Conservation (phyloP, 2,113 vertebrate genomes). For the Glareola pratincola region DNA sequence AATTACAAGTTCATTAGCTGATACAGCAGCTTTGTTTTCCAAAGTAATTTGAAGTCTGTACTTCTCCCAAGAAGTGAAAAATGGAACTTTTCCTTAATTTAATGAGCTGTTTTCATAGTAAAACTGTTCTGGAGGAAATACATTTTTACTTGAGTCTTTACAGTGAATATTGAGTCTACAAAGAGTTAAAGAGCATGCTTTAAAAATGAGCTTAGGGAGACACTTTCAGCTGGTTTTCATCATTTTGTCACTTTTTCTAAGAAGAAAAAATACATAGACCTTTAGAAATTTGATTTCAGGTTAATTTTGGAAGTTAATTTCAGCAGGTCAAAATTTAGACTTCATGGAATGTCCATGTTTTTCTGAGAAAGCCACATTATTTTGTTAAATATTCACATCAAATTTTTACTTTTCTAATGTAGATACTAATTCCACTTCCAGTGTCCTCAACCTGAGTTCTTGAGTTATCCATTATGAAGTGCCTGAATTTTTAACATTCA, state of each 20-base stretch:
- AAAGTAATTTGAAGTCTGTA: constrained; percentile 38
- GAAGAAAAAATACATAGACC: background rate
- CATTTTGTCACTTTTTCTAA: background rate
- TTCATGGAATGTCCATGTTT: background rate
- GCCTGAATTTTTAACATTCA: background rate
- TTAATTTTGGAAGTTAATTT: background rate
- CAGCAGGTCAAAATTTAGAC: background rate
- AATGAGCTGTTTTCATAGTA: background rate
- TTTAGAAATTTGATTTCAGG: background rate
- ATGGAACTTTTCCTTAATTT: constrained; percentile 22
- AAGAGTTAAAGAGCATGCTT: background rate
- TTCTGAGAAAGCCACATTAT: background rate
- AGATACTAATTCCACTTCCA: background rate
- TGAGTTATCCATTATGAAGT: background rate
- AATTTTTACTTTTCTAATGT: background rate
- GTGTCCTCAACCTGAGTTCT: background rate
- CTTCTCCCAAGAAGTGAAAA: constrained; percentile 9
- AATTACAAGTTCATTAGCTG: constrained; percentile 60
- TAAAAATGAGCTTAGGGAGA: background rate
- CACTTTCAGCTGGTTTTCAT: background rate
- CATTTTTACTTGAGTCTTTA: background rate
- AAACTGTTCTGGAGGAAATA: background rate
- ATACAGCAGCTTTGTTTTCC: constrained; percentile 62
- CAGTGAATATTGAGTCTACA: background rate
- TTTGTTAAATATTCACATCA: background rate